Conservation (phyloP, 1,140 invertebrate genomes). For the Telenomus remus region DNA sequence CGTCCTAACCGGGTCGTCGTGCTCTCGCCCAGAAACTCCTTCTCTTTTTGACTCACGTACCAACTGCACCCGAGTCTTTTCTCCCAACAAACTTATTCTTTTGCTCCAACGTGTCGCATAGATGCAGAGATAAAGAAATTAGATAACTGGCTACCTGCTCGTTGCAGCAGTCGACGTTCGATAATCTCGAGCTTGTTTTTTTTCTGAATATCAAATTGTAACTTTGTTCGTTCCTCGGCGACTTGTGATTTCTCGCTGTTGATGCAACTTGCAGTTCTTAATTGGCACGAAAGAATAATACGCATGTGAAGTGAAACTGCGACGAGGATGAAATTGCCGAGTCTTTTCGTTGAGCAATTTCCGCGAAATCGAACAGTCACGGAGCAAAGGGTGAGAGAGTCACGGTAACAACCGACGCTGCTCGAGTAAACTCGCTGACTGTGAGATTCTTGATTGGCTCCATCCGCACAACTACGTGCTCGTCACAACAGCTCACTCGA, state of each 20-base stretch:
- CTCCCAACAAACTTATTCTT: slow-evolving; percentile 32
- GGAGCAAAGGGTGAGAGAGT: slow-evolving; percentile 46
- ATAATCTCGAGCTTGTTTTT: no score
- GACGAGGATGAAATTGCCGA: slow-evolving; percentile 11
- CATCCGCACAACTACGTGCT: slow-evolving; percentile 74
- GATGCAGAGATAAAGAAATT: slow-evolving; percentile 48
- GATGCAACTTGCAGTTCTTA: not conserved
- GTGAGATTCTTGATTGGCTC: slow-evolving; percentile 73
- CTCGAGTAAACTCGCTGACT: slow-evolving; percentile 71
- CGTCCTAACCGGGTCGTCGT: slow-evolving; percentile 71
- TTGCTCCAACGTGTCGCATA: slow-evolving; percentile 17
- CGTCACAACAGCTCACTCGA: slow-evolving; percentile 72
- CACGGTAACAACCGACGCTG: slow-evolving; percentile 68
- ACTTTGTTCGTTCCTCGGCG: not conserved
- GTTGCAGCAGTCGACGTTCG: not conserved
- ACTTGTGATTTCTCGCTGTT: not conserved
- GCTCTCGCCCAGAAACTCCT: slow-evolving; percentile 51
- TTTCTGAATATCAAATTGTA: not conserved
- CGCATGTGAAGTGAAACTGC: slow-evolving; percentile 47
- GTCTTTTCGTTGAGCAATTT: slow-evolving; percentile 57
- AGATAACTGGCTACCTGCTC: slow-evolving; percentile 22
- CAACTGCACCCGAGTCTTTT: slow-evolving; percentile 33
- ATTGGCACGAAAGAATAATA: slow-evolving; percentile 31
- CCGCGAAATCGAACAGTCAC: slow-evolving; percentile 62
- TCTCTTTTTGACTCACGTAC: slow-evolving; percentile 37